Evolutionary conservation across 2,888 invertebrate genomes (phyloP).

Genomic region (Azorinus chamasolen): DNA sequence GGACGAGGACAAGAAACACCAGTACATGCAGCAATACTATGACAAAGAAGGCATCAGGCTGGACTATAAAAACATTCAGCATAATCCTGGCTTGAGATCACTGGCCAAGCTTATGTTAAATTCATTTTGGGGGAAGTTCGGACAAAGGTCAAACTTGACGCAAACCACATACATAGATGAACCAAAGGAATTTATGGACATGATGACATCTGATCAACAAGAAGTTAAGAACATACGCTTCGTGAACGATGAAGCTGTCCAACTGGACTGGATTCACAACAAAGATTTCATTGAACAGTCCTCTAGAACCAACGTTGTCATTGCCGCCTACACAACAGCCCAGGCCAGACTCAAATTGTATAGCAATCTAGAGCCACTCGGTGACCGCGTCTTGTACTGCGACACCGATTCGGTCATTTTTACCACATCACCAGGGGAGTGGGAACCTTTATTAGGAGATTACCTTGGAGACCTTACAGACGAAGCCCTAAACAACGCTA

Average conservation of each 20-base stretch:
- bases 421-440: conserved; percentile 9
- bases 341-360: conserved; percentile 51
- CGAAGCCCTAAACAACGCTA: conserved; percentile 69
- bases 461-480: conserved; percentile 83
- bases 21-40: conserved; percentile 60
- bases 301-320: conserved; percentile 23
- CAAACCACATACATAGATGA: conserved; percentile 28
- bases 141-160: conserved; percentile 37
- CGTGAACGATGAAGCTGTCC: conserved; percentile 16
- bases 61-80: conserved; percentile 17
- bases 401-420: conserved; percentile 40
- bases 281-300: conserved; percentile 24
- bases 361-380: conserved; percentile 21
- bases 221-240: conserved; percentile 11
- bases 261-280: conserved; percentile 14
- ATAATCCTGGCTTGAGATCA: conserved; percentile 32
- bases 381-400: conserved; percentile 16
- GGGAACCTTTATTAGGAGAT: conserved; percentile 71
- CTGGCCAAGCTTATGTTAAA: conserved; percentile 36
- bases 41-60: conserved; percentile 34
- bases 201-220: conserved; percentile 16
- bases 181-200: conserved; percentile 12
- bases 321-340: conserved; percentile 47
- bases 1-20: conserved; percentile 53
- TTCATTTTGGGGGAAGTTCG: conserved; percentile 41